These are phyloP conservation scores for Acanthosepion lycidas DNA, from an alignment of 2,888 invertebrate species.

Conservation along the genomic window DNA sequence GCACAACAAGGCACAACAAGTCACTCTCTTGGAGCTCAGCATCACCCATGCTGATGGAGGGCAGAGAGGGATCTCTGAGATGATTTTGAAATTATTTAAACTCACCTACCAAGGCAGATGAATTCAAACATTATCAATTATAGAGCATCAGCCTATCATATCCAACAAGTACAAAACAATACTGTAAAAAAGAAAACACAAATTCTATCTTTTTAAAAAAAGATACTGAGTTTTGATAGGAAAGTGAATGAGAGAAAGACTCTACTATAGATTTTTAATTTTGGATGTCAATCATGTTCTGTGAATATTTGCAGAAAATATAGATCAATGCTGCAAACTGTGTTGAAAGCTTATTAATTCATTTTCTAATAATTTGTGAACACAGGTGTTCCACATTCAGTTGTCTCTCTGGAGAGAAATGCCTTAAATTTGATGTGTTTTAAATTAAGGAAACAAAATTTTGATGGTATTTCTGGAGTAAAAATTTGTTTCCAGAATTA, in stretches of 20 bases:
- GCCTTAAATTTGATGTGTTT: background rate
- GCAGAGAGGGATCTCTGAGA: no score
- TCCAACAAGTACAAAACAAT: no score
- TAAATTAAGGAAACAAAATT: background rate
- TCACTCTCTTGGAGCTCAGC: no score
- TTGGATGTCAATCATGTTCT: background rate
- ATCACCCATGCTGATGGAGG: no score
- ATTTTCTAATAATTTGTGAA: background rate
- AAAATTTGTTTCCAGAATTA: background rate
- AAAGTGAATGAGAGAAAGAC: background rate
- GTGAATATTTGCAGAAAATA: background rate
- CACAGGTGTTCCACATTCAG: background rate
- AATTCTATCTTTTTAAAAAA: background rate
- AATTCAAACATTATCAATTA: no score
- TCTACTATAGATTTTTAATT: background rate
- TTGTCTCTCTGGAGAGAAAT: background rate
- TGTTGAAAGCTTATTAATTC: background rate
- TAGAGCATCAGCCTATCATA: no score
- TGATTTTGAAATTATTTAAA: no score
- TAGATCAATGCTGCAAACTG: background rate
- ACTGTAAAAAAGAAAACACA: no score
- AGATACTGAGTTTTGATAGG: background rate
- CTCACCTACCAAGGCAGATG: no score
- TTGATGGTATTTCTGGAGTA: background rate
- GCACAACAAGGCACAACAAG: rapidly evolving